A percentile compares a stretch with the other conserved stretches of the same genome.
Evolutionary conservation across 2,888 invertebrate genomes (phyloP).

Genomic region (Orchestes rusci): DNA sequence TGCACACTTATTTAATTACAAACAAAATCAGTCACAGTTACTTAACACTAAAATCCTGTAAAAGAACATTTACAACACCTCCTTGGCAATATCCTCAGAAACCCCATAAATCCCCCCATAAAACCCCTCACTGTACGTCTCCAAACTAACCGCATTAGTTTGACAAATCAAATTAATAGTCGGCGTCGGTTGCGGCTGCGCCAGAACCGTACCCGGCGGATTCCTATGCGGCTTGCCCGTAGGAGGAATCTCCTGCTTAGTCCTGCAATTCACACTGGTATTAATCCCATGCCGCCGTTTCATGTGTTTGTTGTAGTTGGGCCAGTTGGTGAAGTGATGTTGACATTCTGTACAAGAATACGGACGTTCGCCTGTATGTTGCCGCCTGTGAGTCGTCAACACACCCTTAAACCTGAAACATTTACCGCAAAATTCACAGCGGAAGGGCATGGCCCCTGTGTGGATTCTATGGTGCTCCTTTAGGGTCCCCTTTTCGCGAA

Average conservation of each 20-base stretch:
- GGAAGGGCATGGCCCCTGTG: slow-evolving; percentile 71
- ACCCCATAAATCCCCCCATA: slow-evolving; percentile 39
- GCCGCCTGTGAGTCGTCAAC: slow-evolving; percentile 63
- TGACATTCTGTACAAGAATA: slow-evolving; percentile 67
- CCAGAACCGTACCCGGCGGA: slow-evolving; percentile 43
- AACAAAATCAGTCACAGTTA: no score
- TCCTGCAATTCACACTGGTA: slow-evolving; percentile 43
- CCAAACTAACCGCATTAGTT: slow-evolving; percentile 13
- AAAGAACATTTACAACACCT: slow-evolving; percentile 14
- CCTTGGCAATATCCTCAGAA: slow-evolving; percentile 33
- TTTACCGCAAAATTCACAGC: slow-evolving; percentile 69
- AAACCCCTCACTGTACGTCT: slow-evolving; percentile 32
- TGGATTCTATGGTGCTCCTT: slow-evolving; percentile 69
- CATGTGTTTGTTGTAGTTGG: slow-evolving; percentile 78
- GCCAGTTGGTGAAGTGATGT: slow-evolving; percentile 73
- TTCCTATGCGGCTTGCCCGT: slow-evolving; percentile 44
- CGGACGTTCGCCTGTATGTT: slow-evolving; percentile 61
- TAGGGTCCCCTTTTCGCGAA: slow-evolving; percentile 63
- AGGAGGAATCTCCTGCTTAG: slow-evolving; percentile 43
- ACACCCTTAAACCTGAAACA: slow-evolving; percentile 71
- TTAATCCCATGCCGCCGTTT: slow-evolving; percentile 60
- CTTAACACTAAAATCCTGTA: no score
- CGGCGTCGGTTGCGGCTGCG: slow-evolving; percentile 37
- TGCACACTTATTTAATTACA: no score
- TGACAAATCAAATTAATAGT: slow-evolving; percentile 12